Evolutionary conservation across 1,140 invertebrate species (phyloP).

Genomic region (Drosophila chauvacae): DNA sequence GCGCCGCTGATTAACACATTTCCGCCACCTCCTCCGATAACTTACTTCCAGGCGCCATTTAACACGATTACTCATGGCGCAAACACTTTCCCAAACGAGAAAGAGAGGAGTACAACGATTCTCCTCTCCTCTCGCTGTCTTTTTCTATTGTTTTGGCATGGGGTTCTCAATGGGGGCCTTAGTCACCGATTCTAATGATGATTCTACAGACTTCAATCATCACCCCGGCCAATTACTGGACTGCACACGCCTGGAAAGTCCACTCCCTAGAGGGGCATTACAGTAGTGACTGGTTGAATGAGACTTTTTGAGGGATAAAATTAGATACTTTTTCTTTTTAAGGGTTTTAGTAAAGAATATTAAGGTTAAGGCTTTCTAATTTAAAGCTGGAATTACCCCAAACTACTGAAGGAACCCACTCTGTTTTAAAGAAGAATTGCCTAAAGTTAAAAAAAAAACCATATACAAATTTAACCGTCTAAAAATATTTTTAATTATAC

Average conservation of each 20-base stretch:
- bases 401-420: background rate
- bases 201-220: conserved; percentile 18
- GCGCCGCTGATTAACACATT: conserved; percentile 64
- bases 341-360: too few relatives aligned
- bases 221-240: conserved; percentile 13
- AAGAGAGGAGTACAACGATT: conserved; percentile 3
- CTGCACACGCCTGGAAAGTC: conserved; percentile 20
- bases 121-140: conserved; percentile 14
- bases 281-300: background rate
- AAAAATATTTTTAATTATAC: conserved; percentile 5
- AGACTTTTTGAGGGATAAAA: too few relatives aligned
- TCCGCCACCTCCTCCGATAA: conserved; percentile 20
- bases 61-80: conserved; percentile 67
- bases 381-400: too few relatives aligned
- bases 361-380: too few relatives aligned
- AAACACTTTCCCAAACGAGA: conserved; percentile 32
- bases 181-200: conserved; percentile 61
- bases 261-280: background rate
- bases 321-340: too few relatives aligned
- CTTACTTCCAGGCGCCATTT: conserved; percentile 54
- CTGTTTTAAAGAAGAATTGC: too few relatives aligned
- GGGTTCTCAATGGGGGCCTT: conserved; percentile 36
- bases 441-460: background rate
- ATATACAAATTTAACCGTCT: background rate
- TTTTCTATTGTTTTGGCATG: conserved; percentile 19